Evolutionary conservation across 2,888 invertebrate genomes (phyloP).

Genomic region (Polietes domitor): DNA sequence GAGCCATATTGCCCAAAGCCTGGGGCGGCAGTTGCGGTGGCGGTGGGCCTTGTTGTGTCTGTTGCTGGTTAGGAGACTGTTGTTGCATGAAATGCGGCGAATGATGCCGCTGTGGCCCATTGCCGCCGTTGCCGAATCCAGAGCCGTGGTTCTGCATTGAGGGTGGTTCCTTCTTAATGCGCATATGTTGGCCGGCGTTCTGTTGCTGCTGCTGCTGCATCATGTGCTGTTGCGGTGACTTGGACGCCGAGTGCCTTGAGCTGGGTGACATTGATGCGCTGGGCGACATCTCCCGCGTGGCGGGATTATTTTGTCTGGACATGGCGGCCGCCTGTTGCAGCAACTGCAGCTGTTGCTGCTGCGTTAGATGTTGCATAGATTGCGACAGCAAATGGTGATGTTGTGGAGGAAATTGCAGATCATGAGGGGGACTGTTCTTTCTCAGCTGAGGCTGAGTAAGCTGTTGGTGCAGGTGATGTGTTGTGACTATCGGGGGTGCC

Average conservation of each 20-base stretch:
- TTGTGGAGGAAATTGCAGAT: conserved; percentile 69
- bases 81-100: conserved; percentile 70
- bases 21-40: conserved; percentile 75
- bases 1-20: conserved; percentile 74
- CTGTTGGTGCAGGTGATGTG: conserved; percentile 79
- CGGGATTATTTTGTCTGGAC: conserved; percentile 71
- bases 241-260: conserved; percentile 74
- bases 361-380: conserved; percentile 79
- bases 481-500: conserved; percentile 75
- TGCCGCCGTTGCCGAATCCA: conserved; percentile 68
- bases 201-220: conserved; percentile 74
- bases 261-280: conserved; percentile 74
- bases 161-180: conserved; percentile 78
- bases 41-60: conserved; percentile 73
- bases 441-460: conserved; percentile 76
- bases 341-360: conserved; percentile 79
- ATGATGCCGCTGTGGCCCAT: conserved; percentile 70
- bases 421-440: conserved; percentile 77
- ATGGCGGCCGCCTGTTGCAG: conserved; percentile 78
- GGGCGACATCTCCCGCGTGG: conserved; percentile 73
- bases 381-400: conserved; percentile 73
- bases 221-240: conserved; percentile 76
- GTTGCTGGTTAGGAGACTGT: conserved; percentile 72
- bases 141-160: conserved; percentile 69
- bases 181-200: conserved; percentile 74